Conservation (phyloP, 2,797 vertebrate genomes). For the Psittacula derbiana region DNA sequence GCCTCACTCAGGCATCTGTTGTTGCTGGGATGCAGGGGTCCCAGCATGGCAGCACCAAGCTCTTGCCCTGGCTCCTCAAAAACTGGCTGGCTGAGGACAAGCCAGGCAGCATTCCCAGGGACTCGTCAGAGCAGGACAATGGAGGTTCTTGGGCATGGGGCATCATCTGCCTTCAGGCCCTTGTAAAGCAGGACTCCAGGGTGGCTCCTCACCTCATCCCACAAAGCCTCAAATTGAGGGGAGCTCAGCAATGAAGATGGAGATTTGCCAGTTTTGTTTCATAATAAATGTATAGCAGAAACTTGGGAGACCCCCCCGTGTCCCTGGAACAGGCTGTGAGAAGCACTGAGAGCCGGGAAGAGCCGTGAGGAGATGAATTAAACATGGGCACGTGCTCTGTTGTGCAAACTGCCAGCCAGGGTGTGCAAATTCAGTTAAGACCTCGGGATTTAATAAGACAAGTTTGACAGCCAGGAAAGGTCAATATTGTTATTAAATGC, state of each 20-base stretch:
- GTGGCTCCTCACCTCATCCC: neutral
- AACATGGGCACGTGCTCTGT: constrained; percentile 50
- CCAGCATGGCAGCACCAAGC: accelerated
- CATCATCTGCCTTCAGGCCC: neutral
- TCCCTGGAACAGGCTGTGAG: neutral
- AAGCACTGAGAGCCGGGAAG: constrained; percentile 4
- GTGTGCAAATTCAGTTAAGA: constrained; percentile 55
- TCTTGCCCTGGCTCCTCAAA: neutral
- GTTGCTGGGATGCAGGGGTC: neutral
- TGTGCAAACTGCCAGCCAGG: constrained; percentile 48
- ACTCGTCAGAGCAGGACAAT: accelerated
- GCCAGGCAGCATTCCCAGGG: neutral
- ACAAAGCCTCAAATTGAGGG: neutral
- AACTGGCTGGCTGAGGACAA: neutral
- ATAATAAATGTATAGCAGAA: neutral
- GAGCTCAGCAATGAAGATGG: neutral
- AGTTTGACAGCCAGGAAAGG: constrained; percentile 60
- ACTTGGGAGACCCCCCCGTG: accelerated
- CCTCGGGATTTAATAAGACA: constrained; percentile 61
- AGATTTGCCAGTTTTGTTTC: neutral
- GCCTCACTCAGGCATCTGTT: neutral
- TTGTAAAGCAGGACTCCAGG: neutral
- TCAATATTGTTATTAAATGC: constrained; percentile 50
- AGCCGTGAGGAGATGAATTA: constrained; percentile 58
- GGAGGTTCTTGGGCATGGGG: neutral